Percentiles rank a stretch among this genome's conserved stretches.
Conservation (phyloP, 2,797 vertebrate species). For the Notoglanidium macrostoma region DNA sequence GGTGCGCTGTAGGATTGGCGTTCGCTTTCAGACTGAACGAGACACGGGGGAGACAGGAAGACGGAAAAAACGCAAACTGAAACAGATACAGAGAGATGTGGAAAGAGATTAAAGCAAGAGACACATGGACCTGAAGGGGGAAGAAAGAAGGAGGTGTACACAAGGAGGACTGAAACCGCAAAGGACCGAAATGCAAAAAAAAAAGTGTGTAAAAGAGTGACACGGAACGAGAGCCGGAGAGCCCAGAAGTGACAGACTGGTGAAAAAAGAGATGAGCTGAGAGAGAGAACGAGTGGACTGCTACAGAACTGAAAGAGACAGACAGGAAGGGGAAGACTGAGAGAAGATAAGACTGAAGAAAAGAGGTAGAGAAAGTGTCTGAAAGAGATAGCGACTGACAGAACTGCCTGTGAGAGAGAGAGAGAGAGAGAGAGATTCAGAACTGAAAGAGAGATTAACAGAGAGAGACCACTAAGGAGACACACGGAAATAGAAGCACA, state of each 20-base stretch:
- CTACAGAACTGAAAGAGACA: slow-evolving; percentile 3
- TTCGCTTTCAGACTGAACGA: not conserved
- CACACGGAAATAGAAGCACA: not conserved
- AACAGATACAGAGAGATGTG: not conserved
- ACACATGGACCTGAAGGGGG: too few relatives aligned
- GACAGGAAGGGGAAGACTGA: slow-evolving; percentile 9
- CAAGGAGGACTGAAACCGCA: not conserved
- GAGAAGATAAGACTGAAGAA: not conserved
- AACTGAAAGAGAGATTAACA: not conserved
- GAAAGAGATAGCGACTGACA: not conserved
- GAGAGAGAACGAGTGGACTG: not conserved
- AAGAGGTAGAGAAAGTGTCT: not conserved
- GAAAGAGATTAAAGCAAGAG: not conserved
- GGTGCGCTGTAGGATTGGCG: not conserved
- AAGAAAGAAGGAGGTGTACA: too few relatives aligned
- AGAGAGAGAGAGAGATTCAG: not conserved
- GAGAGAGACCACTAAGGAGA: not conserved
- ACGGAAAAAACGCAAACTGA: not conserved
- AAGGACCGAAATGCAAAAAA: not conserved
- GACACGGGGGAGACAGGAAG: not conserved
- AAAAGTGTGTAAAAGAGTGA: not conserved
- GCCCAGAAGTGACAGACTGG: not conserved
- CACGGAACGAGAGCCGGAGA: not conserved
- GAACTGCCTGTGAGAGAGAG: not conserved
- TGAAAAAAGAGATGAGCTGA: not conserved